These are phyloP conservation scores for Austrolebias charrua DNA, from an alignment of 2,797 vertebrate genomes.

Conservation along the genomic window DNA sequence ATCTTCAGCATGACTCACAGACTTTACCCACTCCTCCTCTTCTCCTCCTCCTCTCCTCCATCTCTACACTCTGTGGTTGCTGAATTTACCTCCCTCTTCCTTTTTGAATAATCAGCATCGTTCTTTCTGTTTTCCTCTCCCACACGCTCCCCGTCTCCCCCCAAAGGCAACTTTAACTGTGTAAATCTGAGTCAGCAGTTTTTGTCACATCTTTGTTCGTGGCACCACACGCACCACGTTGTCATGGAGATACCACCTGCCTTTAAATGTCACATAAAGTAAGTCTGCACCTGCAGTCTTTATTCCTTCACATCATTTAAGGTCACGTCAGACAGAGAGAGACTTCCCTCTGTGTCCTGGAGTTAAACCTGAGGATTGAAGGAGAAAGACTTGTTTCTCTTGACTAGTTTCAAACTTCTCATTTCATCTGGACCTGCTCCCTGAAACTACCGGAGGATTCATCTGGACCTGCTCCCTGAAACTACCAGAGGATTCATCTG, in stretches of 20 bases:
- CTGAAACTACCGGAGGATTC: neutral
- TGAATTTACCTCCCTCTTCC: conserved; percentile 2
- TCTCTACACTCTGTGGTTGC: conserved; percentile 22
- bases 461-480: neutral
- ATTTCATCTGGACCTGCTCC: neutral
- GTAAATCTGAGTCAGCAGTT: conserved; percentile 11
- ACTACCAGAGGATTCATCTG: neutral
- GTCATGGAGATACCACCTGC: conserved; percentile 16
- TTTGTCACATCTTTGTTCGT: neutral
- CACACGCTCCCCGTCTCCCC: neutral
- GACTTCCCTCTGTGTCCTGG: neutral
- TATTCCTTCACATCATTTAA: neutral
- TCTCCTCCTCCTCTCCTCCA: conserved; percentile 1
- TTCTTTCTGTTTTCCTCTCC: neutral
- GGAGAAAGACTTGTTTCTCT: conserved; percentile 6
- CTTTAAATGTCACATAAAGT: conserved; percentile 1
- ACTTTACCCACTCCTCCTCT: conserved; percentile 16
- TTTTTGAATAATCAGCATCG: neutral
- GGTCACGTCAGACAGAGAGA: neutral
- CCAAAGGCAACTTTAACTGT: conserved; percentile 14
- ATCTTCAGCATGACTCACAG: conserved; percentile 60
- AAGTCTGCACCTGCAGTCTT: conserved; percentile 6
- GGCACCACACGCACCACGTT: conserved; percentile 3
- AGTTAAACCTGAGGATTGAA: neutral
- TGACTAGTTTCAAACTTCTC: neutral